Evolutionary conservation across 2,888 invertebrate genomes (phyloP), one percentile per base, ranked within the genome.

Genomic region (Drosophila mimetica): DNA sequence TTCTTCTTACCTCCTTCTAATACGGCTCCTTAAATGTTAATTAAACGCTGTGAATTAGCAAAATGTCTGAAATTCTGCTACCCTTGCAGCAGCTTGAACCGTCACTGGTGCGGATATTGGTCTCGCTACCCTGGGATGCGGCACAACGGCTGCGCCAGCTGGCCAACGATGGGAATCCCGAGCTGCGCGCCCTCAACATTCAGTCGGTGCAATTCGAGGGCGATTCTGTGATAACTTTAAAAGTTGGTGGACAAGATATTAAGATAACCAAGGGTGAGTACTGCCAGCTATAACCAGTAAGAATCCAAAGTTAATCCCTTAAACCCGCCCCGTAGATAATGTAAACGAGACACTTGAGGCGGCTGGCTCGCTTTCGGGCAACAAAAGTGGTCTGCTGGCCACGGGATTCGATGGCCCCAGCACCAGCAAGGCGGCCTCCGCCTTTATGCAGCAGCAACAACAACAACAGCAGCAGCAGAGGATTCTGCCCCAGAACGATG

Each of bases 71-170:
- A 9, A 9, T 30, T 42, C 32, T 30, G 2, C 41, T n/a, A n/a
- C 48, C 13, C 13, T 79, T 74, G 39, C 78, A 90, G 89, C 89
- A 90, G 89, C 86, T 87, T 89, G 98, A 98, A 94, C 98, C 98
- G 94, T 99, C 69, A 61, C 61, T 98, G 88, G 98, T 99, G 89
- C 96, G 97, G 93, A 98, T 99, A 92, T 98, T 98, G 93, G 96
- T 99, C 94, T 97, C 97, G 91, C 97, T 99, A 93, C 98, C 98
- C 90, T 95, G 96, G 92, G 98, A 98, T 93, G 98, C 98, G 90
- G 98, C 98, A 90, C 94, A 96, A 89, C 95, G 97, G 83, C 93
- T 99, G 90, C 95, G 97, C 87, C 97, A 97, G 92, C 93, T 99
- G 91, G 98, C 98, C 77, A 96, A 96, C 90, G 96, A 97, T 92